A percentile compares a stretch with the other conserved stretches of the same genome.
Evolutionary conservation across 2,797 vertebrate species (phyloP).

Genomic region (Microctenopoma stevenorrisi): DNA sequence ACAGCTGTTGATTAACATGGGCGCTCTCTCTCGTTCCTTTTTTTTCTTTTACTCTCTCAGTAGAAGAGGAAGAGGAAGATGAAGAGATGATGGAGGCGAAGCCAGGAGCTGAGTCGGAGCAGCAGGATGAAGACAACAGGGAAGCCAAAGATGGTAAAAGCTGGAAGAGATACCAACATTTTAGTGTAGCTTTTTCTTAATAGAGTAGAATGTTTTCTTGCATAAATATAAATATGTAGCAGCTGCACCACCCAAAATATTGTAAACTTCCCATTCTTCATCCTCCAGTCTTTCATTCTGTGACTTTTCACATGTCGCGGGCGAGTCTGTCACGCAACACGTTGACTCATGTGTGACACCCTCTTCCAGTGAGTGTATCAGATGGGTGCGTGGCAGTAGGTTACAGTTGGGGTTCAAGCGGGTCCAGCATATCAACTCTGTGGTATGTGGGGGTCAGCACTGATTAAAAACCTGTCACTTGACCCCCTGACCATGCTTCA

Average conservation of each 20-base stretch:
- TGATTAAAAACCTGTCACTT: constrained; percentile 84
- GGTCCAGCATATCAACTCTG: constrained; percentile 76
- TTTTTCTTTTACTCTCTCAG: constrained; percentile 56
- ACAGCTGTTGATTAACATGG: constrained; percentile 81
- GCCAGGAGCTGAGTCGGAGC: constrained; percentile 87
- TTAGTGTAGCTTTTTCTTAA: too few relatives aligned
- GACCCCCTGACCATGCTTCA: constrained; percentile 73
- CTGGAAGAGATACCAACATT: not conserved
- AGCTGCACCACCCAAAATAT: not conserved
- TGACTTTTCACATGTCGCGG: constrained; percentile 44
- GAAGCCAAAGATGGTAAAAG: constrained; percentile 90
- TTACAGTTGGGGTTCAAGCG: constrained; percentile 52
- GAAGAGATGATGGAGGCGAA: constrained; percentile 92
- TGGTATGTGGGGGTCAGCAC: constrained; percentile 80
- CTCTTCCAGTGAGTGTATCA: constrained; percentile 65
- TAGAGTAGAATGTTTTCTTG: too few relatives aligned
- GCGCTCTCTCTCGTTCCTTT: constrained; percentile 38
- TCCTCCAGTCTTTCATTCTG: constrained; percentile 8
- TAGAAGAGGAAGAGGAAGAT: constrained; percentile 93
- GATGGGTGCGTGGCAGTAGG: constrained; percentile 54
- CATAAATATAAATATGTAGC: not conserved
- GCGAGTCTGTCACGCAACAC: constrained; percentile 63
- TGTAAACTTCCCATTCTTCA: constrained; percentile 30
- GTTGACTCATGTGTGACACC: constrained; percentile 74
- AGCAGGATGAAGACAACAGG: constrained; percentile 89